Evolutionary conservation across 2,113 vertebrate species (phyloP).

Genomic region (Cairina moschata): DNA sequence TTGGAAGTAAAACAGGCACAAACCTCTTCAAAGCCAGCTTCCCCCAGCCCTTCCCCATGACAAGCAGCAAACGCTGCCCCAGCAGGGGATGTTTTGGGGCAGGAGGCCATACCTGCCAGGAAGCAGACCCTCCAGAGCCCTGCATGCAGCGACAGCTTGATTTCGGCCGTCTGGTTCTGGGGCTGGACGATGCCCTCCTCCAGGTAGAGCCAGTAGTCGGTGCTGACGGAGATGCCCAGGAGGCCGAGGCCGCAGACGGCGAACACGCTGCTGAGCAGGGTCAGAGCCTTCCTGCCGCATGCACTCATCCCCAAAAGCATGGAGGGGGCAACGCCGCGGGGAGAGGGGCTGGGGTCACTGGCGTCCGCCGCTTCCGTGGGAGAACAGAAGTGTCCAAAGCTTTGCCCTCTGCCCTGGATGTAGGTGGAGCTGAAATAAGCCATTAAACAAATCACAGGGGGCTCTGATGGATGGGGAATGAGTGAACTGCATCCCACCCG

Average conservation of each 20-base stretch:
- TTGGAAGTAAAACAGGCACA: background rate
- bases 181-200: conserved; percentile 90
- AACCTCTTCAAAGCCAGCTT: background rate
- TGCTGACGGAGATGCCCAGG: conserved; percentile 93
- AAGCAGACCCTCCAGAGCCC: conserved; percentile 97
- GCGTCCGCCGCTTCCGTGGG: fast-evolving
- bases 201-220: conserved; percentile 97
- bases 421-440: background rate
- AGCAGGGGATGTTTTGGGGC: fast-evolving
- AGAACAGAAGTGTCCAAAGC: background rate
- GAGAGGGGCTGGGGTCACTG: background rate
- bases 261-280: conserved; percentile 93
- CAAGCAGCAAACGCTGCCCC: background rate
- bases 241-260: conserved; percentile 91
- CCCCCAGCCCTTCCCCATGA: background rate
- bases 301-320: conserved; percentile 80
- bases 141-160: conserved; percentile 91
- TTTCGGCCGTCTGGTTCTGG: conserved; percentile 89
- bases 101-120: conserved; percentile 80
- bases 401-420: background rate
- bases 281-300: conserved; percentile 92
- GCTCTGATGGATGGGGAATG: background rate
- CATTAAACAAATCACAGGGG: background rate
- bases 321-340: background rate
- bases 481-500: background rate